A percentile compares a stretch with the other conserved stretches of the same genome.
phyloP scores from a whole-genome alignment of 2,888 invertebrate species.

The Pheosia tremula region DNA sequence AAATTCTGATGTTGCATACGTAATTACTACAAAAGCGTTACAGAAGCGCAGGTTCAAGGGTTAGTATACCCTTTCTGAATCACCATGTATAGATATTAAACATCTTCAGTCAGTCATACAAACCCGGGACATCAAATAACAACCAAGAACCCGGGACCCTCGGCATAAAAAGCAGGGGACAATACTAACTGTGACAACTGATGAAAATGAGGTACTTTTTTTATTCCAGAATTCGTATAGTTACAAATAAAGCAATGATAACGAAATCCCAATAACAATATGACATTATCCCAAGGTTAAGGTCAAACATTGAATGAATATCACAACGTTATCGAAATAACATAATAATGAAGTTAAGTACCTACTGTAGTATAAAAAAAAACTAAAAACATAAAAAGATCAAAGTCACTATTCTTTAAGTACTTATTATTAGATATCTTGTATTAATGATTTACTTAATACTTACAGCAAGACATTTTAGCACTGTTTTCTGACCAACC shows the following conservation, averaged over 20 bases:
- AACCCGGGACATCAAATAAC: no score
- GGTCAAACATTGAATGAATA: not conserved
- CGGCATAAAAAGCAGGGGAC: no score
- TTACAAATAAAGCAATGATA: not conserved
- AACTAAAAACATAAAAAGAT: not conserved
- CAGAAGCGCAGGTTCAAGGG: no score
- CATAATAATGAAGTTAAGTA: not conserved
- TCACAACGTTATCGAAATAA: not conserved
- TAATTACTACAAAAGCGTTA: no score
- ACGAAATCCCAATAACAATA: not conserved
- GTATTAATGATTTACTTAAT: conserved; percentile 3
- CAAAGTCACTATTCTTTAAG: not conserved
- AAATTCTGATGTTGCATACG: no score
- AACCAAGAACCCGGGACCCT: no score
- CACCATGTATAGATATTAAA: no score
- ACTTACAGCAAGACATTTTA: conserved; percentile 68
- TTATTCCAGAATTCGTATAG: not conserved
- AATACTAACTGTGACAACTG: no score
- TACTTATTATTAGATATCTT: not conserved
- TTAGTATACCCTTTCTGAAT: no score
- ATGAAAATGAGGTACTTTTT: no score
- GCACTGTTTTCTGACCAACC: conserved; percentile 11
- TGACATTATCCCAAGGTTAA: not conserved
- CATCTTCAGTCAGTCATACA: no score
- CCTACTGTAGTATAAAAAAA: not conserved